Percentiles rank a stretch among this genome's conserved stretches.
These are phyloP conservation scores for Rhinoptilus africanus DNA, from an alignment of 2,113 vertebrate species.

Conservation along the genomic window DNA sequence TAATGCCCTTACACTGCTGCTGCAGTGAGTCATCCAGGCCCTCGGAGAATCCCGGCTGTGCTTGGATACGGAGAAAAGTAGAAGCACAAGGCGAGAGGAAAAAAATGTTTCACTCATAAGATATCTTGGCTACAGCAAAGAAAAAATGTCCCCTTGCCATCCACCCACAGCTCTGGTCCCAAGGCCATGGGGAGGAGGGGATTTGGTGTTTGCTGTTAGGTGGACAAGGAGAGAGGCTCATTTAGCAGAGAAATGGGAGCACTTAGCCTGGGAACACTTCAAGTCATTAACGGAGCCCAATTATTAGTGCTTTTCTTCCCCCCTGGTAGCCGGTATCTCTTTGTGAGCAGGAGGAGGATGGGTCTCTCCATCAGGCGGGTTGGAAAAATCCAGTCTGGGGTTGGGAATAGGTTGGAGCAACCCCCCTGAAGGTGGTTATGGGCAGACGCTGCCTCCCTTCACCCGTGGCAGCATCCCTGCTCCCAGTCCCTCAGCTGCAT, in stretches of 20 bases:
- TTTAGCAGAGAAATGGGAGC: neutral
- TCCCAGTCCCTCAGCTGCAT: neutral
- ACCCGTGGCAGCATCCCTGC: fast-evolving
- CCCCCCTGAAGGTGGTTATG: neutral
- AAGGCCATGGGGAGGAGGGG: neutral
- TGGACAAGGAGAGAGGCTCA: neutral
- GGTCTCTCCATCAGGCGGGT: neutral
- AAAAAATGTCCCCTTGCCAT: neutral
- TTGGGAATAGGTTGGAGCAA: neutral
- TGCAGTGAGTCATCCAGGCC: conserved; percentile 15
- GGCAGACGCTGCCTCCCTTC: neutral
- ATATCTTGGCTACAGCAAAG: neutral
- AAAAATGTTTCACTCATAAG: neutral
- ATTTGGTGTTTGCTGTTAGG: neutral
- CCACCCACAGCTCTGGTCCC: neutral
- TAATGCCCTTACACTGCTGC: neutral
- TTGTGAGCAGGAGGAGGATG: neutral
- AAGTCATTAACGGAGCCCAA: neutral
- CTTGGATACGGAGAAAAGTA: neutral
- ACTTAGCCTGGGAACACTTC: neutral
- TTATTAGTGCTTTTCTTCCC: neutral
- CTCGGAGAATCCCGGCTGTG: neutral
- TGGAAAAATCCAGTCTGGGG: neutral
- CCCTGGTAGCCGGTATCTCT: neutral
- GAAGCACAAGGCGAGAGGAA: neutral